phyloP scores from a whole-genome alignment of 2,888 invertebrate genomes.

The Cryptus armator region DNA sequence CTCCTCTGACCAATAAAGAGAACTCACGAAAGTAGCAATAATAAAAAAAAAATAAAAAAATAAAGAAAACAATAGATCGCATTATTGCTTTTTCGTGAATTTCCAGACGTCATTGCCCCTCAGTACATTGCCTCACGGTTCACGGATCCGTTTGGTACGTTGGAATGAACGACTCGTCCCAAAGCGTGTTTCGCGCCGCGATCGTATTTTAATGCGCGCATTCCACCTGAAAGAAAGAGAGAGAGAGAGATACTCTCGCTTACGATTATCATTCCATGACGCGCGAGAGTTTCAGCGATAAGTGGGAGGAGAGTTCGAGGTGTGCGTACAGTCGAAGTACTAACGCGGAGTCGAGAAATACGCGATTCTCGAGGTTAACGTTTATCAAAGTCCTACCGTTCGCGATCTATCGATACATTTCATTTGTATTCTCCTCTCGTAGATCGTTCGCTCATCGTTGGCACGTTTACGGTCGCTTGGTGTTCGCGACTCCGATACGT shows the following conservation, averaged over 20 bases:
- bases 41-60: neutral
- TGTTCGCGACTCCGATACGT: slow-evolving; percentile 43
- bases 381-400: slow-evolving; percentile 43
- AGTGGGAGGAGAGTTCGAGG: neutral
- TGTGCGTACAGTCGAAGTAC: neutral
- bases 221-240: slow-evolving; percentile 31
- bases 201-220: slow-evolving; percentile 59
- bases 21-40: neutral
- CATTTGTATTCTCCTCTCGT: slow-evolving; percentile 57
- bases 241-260: slow-evolving; percentile 18
- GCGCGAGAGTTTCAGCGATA: slow-evolving; percentile 7
- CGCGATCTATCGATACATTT: slow-evolving; percentile 53
- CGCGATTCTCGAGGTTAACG: neutral
- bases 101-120: slow-evolving; percentile 49
- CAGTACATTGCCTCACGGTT: slow-evolving; percentile 48
- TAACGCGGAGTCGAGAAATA: slow-evolving; percentile 3
- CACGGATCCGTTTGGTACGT: slow-evolving; percentile 41
- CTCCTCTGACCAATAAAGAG: neutral
- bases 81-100: slow-evolving; percentile 28
- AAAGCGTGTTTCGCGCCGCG: slow-evolving; percentile 68
- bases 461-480: slow-evolving; percentile 45
- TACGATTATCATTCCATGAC: slow-evolving; percentile 48
- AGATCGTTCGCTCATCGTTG: slow-evolving; percentile 51
- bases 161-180: slow-evolving; percentile 64
- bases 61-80: neutral